A percentile compares a stretch with the other conserved stretches of the same genome.
phyloP scores from a whole-genome alignment of 2,888 invertebrate genomes.

The Ectemnius cavifrons region DNA sequence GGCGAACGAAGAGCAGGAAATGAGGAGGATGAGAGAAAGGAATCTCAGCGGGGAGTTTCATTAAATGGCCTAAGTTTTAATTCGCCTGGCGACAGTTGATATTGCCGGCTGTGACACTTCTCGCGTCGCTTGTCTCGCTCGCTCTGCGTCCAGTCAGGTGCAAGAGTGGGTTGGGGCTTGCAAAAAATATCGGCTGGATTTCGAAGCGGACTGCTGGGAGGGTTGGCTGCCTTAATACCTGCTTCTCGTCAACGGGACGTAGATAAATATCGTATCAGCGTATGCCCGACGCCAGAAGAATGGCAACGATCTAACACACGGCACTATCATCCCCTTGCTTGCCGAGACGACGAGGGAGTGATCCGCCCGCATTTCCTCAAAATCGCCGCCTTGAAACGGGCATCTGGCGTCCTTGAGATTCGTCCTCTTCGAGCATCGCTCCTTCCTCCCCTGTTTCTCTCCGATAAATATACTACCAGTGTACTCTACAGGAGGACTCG shows the following conservation, averaged over 20 bases:
- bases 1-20: not conserved
- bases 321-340: conserved; percentile 9
- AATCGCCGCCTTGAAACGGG: conserved; percentile 44
- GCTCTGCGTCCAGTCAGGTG: not conserved
- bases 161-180: not conserved
- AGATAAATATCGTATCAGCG: conserved; percentile 42
- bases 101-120: no score
- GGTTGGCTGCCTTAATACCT: conserved; percentile 19
- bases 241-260: conserved; percentile 30
- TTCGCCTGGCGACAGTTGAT: conserved; percentile 3
- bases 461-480: no score
- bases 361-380: conserved; percentile 16
- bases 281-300: conserved; percentile 39
- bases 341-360: not conserved
- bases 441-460: not conserved
- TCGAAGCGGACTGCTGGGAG: not conserved
- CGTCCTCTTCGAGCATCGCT: conserved; percentile 25
- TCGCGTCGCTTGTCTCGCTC: no score
- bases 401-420: conserved; percentile 35
- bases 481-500: no score
- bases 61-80: conserved; percentile 1
- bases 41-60: conserved; percentile 1
- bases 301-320: conserved; percentile 27
- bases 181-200: conserved; percentile 20
- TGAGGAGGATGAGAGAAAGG: not conserved